These are phyloP conservation scores for Aphaenogaster rudis DNA, from an alignment of 1,140 invertebrate species.

Conservation along the genomic window DNA sequence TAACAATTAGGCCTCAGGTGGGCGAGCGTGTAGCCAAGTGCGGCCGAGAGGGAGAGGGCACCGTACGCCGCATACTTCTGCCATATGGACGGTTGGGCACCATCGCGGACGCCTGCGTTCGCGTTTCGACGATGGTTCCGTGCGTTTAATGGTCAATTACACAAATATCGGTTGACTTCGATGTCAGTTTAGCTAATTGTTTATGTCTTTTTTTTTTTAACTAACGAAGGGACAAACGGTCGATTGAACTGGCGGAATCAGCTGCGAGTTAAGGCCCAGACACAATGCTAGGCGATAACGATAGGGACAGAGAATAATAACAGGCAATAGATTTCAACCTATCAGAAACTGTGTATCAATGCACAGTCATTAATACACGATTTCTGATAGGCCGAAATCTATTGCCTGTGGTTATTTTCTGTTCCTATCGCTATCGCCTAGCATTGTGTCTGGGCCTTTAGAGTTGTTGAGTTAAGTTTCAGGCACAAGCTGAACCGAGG, in stretches of 20 bases:
- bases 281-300: too few relatives aligned
- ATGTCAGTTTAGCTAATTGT: conserved; percentile 11
- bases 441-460: neutral
- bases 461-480: neutral
- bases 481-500: neutral
- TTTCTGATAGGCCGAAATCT: too few relatives aligned
- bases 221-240: neutral
- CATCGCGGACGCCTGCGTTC: conserved; percentile 6
- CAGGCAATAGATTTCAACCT: too few relatives aligned
- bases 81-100: conserved; percentile 39
- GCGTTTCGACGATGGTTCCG: neutral
- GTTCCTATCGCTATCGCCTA: too few relatives aligned
- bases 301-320: too few relatives aligned
- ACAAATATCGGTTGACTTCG: neutral
- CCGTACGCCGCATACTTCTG: neutral
- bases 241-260: neutral
- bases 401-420: too few relatives aligned
- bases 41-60: conserved; percentile 55
- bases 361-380: too few relatives aligned
- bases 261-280: neutral
- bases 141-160: conserved; percentile 30
- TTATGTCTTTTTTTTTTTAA: neutral
- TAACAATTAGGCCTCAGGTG: conserved; percentile 84
- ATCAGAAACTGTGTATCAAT: too few relatives aligned
- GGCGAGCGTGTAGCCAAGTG: conserved; percentile 70